These are phyloP conservation scores for Corythornis cristatus DNA, from an alignment of 2,113 vertebrate genomes.

Conservation along the genomic window DNA sequence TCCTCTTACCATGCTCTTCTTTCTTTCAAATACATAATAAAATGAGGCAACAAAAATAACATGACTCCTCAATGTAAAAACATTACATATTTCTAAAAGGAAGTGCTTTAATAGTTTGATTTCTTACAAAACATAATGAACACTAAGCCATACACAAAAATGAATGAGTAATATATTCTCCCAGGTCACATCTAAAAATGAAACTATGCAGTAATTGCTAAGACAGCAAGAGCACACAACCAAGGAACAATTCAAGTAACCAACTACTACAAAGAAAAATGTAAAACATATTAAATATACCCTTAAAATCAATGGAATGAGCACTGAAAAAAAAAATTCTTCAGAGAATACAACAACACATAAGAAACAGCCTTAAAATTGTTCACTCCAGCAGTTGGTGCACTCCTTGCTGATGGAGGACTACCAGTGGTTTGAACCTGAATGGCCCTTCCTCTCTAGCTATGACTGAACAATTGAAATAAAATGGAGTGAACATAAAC, in stretches of 20 bases:
- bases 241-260: neutral
- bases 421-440: neutral
- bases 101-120: neutral
- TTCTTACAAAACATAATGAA: neutral
- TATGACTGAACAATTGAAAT: neutral
- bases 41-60: neutral
- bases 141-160: neutral
- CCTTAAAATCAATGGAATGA: neutral
- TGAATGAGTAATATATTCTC: neutral
- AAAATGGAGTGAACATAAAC: constrained; percentile 2
- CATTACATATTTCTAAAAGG: neutral
- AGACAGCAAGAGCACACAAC: neutral
- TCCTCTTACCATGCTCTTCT: neutral
- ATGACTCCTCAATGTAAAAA: neutral
- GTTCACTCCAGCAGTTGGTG: neutral
- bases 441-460: neutral
- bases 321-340: neutral
- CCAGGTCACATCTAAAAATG: neutral
- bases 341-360: neutral
- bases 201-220: neutral
- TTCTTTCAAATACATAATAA: neutral
- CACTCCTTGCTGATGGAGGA: neutral
- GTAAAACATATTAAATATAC: neutral
- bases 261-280: neutral
- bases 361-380: neutral